These are phyloP conservation scores for Phasia obesa DNA, from an alignment of 2,888 invertebrate species.

Conservation along the genomic window DNA sequence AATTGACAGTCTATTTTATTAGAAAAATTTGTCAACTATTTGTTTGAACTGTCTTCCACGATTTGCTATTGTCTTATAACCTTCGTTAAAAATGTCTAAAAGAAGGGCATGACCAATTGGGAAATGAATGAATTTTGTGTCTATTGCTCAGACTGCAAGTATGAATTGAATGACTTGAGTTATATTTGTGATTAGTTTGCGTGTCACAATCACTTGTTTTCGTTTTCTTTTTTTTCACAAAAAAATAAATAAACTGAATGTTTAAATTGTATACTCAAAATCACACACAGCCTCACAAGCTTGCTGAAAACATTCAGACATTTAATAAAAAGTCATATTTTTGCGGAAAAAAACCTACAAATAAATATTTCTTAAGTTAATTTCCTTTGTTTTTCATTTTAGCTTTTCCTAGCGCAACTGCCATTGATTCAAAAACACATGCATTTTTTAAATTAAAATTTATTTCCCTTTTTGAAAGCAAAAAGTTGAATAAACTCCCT, in stretches of 20 bases:
- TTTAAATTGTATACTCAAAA: conserved; percentile 7
- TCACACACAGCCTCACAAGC: neutral
- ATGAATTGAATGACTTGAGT: conserved; percentile 45
- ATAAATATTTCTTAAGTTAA: conserved; percentile 1
- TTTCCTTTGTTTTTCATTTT: conserved; percentile 47
- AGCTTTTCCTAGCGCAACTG: conserved; percentile 14
- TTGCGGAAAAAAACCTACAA: neutral
- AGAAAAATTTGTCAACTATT: too few species aligned
- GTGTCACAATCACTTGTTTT: conserved; percentile 59
- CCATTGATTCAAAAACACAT: conserved; percentile 18
- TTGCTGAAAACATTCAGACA: conserved; percentile 4
- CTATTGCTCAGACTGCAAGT: conserved; percentile 4
- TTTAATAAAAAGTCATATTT: conserved; percentile 8
- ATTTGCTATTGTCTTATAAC: too few species aligned
- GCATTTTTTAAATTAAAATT: conserved; percentile 37
- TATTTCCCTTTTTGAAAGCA: conserved; percentile 41
- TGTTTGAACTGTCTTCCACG: too few species aligned
- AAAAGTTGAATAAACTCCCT: conserved; percentile 55
- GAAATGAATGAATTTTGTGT: conserved; percentile 6
- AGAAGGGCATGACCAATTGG: too few species aligned
- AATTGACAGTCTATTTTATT: too few species aligned
- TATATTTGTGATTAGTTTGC: conserved; percentile 54
- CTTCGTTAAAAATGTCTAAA: too few species aligned
- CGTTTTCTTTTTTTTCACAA: conserved; percentile 10
- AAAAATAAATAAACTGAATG: neutral